phyloP scores from a whole-genome alignment of 2,888 invertebrate genomes.

The Daptonema setosum region DNA sequence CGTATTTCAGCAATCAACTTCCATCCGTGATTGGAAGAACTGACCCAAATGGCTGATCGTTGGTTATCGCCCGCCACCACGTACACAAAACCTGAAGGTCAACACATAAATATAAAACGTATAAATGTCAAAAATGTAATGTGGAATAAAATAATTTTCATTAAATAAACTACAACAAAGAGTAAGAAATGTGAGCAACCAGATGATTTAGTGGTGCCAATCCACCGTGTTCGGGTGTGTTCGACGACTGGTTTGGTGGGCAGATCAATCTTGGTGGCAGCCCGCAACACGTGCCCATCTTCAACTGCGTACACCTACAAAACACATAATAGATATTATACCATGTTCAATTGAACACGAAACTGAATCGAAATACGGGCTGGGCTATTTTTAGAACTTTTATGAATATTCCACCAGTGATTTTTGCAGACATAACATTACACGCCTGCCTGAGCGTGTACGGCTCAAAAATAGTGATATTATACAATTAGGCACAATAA shows the following conservation, averaged over 20 bases:
- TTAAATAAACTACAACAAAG: background rate
- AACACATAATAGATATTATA: too few species aligned
- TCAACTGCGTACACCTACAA: too few species aligned
- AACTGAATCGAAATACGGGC: too few species aligned
- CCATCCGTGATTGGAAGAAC: background rate
- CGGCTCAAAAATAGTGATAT: too few species aligned
- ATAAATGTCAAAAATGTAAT: background rate
- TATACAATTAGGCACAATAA: too few species aligned
- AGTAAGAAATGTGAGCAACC: background rate
- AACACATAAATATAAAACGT: background rate
- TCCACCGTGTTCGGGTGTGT: background rate
- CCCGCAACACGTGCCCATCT: too few species aligned
- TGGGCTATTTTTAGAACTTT: too few species aligned
- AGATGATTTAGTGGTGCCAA: background rate
- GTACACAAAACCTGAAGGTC: background rate
- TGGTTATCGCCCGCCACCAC: slow-evolving; percentile 3
- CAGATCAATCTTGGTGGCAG: too few species aligned
- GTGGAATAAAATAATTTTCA: background rate
- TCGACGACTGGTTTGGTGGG: background rate
- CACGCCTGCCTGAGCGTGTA: too few species aligned
- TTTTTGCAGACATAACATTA: too few species aligned
- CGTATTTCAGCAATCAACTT: background rate
- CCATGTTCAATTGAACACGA: too few species aligned
- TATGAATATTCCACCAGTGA: too few species aligned
- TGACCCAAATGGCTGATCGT: slow-evolving; percentile 3